Evolutionary conservation across 1,140 invertebrate genomes (phyloP).

Genomic region (Ooceraea biroi): DNA sequence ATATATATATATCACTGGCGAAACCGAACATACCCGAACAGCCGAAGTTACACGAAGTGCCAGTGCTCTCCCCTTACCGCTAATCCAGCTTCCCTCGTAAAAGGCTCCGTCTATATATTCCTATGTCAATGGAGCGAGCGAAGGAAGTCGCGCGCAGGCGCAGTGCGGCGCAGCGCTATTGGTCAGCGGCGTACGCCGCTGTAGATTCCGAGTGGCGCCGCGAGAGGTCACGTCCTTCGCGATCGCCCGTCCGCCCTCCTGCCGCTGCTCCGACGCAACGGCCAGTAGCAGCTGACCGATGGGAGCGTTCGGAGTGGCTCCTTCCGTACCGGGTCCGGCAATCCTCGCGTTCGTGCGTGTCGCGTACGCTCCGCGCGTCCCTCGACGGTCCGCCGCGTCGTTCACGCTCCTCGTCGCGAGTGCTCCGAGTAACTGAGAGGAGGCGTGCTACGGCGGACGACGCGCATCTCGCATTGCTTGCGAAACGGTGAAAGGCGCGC

Average conservation of each 20-base stretch:
- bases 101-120: no score
- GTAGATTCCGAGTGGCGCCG: neutral
- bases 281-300: constrained; percentile 82
- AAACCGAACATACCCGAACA: no score
- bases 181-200: neutral
- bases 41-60: no score
- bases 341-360: constrained; percentile 59
- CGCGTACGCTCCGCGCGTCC: constrained; percentile 36
- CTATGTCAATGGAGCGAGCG: no score
- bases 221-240: neutral
- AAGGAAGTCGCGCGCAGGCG: no score
- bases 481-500: constrained; percentile 72
- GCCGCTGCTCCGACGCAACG: constrained; percentile 23
- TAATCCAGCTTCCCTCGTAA: no score
- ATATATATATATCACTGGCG: no score
- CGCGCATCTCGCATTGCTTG: constrained; percentile 47
- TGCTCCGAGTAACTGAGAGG: constrained; percentile 31
- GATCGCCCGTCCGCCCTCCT: constrained; percentile 8
- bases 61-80: no score
- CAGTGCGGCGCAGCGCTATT: neutral
- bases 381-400: neutral
- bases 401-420: constrained; percentile 60
- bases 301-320: constrained; percentile 62
- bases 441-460: constrained; percentile 26
- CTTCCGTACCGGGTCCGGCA: constrained; percentile 49